Evolutionary conservation across 2,888 invertebrate genomes (phyloP).

Genomic region (Temnothorax rugatulus): DNA sequence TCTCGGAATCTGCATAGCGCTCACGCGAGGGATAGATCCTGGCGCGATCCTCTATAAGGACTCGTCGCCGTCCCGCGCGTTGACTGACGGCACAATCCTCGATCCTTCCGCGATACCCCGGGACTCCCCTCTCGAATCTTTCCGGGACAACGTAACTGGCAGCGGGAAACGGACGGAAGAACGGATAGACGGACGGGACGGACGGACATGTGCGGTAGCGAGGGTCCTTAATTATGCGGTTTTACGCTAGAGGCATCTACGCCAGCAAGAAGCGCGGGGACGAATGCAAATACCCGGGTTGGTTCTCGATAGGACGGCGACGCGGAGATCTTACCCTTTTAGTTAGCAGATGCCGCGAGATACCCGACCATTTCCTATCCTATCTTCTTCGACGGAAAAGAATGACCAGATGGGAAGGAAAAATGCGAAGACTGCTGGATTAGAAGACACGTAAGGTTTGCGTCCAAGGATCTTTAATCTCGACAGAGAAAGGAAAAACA

Average conservation of each 20-base stretch:
- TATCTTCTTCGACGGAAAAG: slow-evolving; percentile 55
- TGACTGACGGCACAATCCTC: slow-evolving; percentile 85
- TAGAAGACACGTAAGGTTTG: slow-evolving; percentile 19
- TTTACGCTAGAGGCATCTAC: slow-evolving; percentile 75
- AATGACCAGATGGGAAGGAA: slow-evolving; percentile 40
- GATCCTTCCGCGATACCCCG: slow-evolving; percentile 76
- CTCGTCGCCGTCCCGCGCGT: slow-evolving; percentile 73
- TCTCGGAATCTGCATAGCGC: slow-evolving; percentile 77
- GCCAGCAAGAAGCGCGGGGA: slow-evolving; percentile 63
- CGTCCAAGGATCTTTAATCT: not conserved
- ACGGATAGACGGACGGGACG: slow-evolving; percentile 69
- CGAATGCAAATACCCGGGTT: slow-evolving; percentile 80
- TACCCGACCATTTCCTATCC: slow-evolving; percentile 66
- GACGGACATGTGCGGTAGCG: slow-evolving; percentile 73
- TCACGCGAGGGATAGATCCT: slow-evolving; percentile 73
- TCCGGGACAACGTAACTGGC: slow-evolving; percentile 69
- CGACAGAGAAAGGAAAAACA: not conserved
- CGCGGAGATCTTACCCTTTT: slow-evolving; percentile 81
- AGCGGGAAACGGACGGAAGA: slow-evolving; percentile 61
- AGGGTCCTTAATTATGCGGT: slow-evolving; percentile 84
- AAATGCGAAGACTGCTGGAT: slow-evolving; percentile 16
- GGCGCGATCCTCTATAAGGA: slow-evolving; percentile 79
- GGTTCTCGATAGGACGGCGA: slow-evolving; percentile 66
- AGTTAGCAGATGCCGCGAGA: slow-evolving; percentile 84
- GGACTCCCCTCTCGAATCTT: slow-evolving; percentile 65